Conservation (phyloP, 2,797 vertebrate species). For the Chelidonichthys spinosus region DNA sequence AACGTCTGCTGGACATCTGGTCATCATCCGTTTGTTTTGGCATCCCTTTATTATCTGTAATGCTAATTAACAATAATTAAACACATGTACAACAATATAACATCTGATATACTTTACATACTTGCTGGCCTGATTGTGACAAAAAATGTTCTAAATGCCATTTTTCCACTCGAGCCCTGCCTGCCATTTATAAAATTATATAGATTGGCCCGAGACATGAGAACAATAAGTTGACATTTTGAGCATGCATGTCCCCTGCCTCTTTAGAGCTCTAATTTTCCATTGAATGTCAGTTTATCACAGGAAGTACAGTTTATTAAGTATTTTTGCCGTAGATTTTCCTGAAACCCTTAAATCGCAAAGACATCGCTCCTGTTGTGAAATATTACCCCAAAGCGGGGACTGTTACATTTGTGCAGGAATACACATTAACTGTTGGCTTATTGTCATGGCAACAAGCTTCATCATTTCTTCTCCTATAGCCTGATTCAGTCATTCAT, state of each 20-base stretch:
- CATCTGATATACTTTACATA: not conserved
- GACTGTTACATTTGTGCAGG: constrained; percentile 49
- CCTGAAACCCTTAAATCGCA: constrained; percentile 9
- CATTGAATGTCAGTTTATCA: constrained; percentile 17
- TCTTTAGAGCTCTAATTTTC: constrained; percentile 17
- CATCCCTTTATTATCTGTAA: not conserved
- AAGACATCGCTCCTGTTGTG: constrained; percentile 51
- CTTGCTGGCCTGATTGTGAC: constrained; percentile 7
- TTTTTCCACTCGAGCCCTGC: not conserved
- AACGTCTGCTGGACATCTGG: not conserved
- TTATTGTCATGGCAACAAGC: constrained; percentile 78
- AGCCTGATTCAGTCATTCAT: constrained; percentile 55
- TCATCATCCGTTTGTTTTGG: not conserved
- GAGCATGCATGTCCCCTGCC: not conserved
- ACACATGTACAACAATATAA: too few species aligned
- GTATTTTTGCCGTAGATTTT: constrained; percentile 24
- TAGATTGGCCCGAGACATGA: constrained; percentile 3
- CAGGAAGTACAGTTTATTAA: constrained; percentile 13
- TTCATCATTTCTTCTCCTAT: constrained; percentile 52
- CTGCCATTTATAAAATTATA: constrained; percentile 7
- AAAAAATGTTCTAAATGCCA: not conserved
- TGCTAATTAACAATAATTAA: not conserved
- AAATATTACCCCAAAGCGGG: constrained; percentile 48
- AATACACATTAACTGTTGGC: constrained; percentile 59
- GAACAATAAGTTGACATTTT: constrained; percentile 19